Base-by-base conservation (phyloP, 2,888 invertebrate species). In the Chalcis sispes region DNA sequence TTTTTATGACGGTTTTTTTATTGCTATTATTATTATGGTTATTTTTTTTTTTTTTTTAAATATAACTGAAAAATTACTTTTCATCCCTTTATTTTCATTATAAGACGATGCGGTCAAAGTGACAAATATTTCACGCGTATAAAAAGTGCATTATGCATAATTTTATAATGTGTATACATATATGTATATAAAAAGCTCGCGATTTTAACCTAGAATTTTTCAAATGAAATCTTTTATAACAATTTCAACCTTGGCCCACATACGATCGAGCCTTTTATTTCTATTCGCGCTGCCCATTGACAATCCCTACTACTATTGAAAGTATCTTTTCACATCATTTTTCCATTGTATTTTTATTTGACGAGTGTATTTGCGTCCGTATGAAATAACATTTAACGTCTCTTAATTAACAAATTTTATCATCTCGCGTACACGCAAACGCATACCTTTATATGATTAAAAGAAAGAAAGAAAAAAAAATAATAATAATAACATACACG, bases 141-240 rank as follows among this genome's bases (percentile, higher is more conserved):
- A n/a, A n/a, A n/a, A n/a, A n/a, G n/a, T n/a, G n/a, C n/a, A n/a
- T n/a, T n/a, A n/a, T n/a, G n/a, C n/a, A n/a, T n/a, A n/a, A n/a
- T n/a, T n/a, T n/a, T n/a, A n/a, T n/a, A n/a, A n/a, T n/a, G n/a
- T n/a, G n/a, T n/a, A n/a, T n/a, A n/a, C n/a, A n/a, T n/a, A n/a
- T n/a, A n/a, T n/a, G n/a, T n/a, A n/a, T n/a, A n/a, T n/a, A n/a
- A n/a, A n/a, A n/a, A n/a, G 46, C 46, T 50, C 56, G 36, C 8
- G 15, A 15, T 46, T 50, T 70, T 70, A 70, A 70, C 70, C 70
- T 29, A 71, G 62, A 62, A 62, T 71, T 29, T 54, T 54, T 13
- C 10, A 7, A 52, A 23, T 40, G 42, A 54, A 52, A 71, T 64
- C 56, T 64, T 32, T 32, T 25, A 56, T 8, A 56, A 54, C 32